phyloP scores from a whole-genome alignment of 2,113 vertebrate species.

The Amphiprion ocellaris region DNA sequence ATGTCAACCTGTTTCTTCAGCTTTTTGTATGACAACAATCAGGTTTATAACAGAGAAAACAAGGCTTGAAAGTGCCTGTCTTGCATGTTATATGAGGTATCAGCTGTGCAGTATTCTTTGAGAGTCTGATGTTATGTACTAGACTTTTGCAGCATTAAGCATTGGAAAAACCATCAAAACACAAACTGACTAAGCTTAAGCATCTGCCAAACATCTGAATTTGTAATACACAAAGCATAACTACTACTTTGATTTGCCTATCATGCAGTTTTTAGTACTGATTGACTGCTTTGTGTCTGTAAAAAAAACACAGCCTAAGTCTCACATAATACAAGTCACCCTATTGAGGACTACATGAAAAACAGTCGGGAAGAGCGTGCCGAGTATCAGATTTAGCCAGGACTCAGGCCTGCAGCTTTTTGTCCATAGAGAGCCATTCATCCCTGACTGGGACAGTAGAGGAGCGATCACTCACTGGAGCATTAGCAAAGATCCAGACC shows the following conservation, averaged over 20 bases:
- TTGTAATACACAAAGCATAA: constrained; percentile 38
- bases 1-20: no score
- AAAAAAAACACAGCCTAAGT: constrained; percentile 31
- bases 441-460: constrained; percentile 51
- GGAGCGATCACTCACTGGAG: constrained; percentile 59
- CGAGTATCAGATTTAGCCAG: constrained; percentile 53
- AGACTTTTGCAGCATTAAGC: constrained; percentile 6
- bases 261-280: background rate
- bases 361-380: constrained; percentile 60
- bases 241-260: constrained; percentile 27
- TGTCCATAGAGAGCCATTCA: constrained; percentile 66
- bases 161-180: constrained; percentile 19
- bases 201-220: constrained; percentile 52
- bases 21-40: background rate
- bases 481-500: constrained; percentile 64
- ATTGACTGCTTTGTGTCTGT: constrained; percentile 40
- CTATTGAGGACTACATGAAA: constrained; percentile 54
- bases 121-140: background rate
- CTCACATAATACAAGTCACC: constrained; percentile 31
- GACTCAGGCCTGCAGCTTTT: constrained; percentile 42
- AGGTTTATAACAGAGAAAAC: background rate
- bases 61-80: background rate
- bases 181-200: background rate
- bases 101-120: constrained; percentile 17
- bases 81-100: background rate